Evolutionary conservation across 2,888 invertebrate species (phyloP).

Genomic region (Cantharis lateralis): DNA sequence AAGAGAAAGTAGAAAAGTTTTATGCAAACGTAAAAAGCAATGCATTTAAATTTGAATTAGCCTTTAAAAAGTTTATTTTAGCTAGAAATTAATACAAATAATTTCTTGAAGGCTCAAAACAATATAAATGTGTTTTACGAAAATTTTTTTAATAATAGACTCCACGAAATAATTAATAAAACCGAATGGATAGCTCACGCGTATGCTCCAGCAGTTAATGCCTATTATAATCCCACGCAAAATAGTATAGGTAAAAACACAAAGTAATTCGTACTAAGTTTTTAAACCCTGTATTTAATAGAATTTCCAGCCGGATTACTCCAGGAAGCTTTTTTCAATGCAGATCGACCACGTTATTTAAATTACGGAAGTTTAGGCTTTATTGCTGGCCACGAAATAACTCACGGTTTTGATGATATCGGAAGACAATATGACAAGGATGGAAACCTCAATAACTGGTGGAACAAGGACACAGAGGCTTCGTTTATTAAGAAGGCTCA

Average conservation of each 20-base stretch:
- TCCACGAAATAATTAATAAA: constrained; percentile 59
- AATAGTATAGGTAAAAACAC: constrained; percentile 65
- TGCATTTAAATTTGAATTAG: background rate
- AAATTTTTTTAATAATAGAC: constrained; percentile 57
- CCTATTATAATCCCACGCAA: constrained; percentile 60
- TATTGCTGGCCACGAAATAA: constrained; percentile 85
- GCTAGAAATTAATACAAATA: constrained; percentile 53
- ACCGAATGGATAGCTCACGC: constrained; percentile 60
- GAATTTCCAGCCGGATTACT: constrained; percentile 89
- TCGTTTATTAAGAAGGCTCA: constrained; percentile 75
- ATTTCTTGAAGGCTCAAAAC: constrained; percentile 57
- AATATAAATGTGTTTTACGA: constrained; percentile 58
- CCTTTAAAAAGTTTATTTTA: constrained; percentile 36
- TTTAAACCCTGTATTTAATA: constrained; percentile 51
- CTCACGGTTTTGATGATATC: constrained; percentile 73
- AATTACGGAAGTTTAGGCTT: constrained; percentile 86
- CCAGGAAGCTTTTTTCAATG: constrained; percentile 84
- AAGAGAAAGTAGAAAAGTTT: constrained; percentile 34
- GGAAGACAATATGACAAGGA: constrained; percentile 26
- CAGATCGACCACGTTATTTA: constrained; percentile 82
- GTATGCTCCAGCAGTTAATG: constrained; percentile 59
- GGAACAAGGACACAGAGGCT: constrained; percentile 87
- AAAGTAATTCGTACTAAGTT: constrained; percentile 52
- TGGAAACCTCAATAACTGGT: constrained; percentile 24
- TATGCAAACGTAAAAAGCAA: constrained; percentile 48